phyloP scores from a whole-genome alignment of 2,888 invertebrate genomes.

The Nephrocerus scutellatus region DNA sequence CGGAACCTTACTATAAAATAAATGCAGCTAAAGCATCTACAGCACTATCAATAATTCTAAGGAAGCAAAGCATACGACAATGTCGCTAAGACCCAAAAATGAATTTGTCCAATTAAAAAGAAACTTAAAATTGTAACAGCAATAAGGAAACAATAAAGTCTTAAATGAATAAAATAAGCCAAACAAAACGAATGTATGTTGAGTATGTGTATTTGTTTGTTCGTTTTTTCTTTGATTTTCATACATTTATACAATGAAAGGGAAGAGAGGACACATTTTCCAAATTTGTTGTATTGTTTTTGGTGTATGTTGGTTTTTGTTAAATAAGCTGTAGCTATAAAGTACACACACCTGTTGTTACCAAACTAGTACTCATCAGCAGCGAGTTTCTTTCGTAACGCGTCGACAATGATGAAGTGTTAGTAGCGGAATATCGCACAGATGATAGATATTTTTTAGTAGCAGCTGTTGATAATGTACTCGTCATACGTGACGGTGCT shows the following conservation, averaged over 20 bases:
- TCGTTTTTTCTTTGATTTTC: too few species aligned
- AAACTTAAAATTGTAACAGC: conserved; percentile 13
- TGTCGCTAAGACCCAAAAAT: conserved; percentile 7
- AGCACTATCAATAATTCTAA: too few species aligned
- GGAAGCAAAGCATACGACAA: too few species aligned
- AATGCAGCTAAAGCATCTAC: too few species aligned
- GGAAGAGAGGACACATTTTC: background rate
- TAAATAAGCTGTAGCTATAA: too few species aligned
- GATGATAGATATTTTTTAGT: conserved; percentile 48
- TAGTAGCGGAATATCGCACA: conserved; percentile 40
- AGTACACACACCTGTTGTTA: conserved; percentile 46
- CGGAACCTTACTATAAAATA: too few species aligned
- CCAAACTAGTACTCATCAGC: conserved; percentile 44
- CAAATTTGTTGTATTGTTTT: conserved; percentile 16
- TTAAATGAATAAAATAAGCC: conserved; percentile 15
- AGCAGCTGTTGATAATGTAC: conserved; percentile 42
- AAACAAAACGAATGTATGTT: conserved; percentile 15
- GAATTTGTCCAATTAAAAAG: conserved; percentile 6
- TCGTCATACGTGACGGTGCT: too few species aligned
- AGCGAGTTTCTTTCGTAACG: conserved; percentile 45
- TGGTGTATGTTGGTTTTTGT: conserved; percentile 25
- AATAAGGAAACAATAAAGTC: conserved; percentile 10
- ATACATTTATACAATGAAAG: background rate
- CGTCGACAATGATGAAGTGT: conserved; percentile 32
- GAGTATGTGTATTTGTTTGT: conserved; percentile 8